Base-by-base conservation (phyloP, 1,140 invertebrate genomes). In the Drosophila burlai region DNA sequence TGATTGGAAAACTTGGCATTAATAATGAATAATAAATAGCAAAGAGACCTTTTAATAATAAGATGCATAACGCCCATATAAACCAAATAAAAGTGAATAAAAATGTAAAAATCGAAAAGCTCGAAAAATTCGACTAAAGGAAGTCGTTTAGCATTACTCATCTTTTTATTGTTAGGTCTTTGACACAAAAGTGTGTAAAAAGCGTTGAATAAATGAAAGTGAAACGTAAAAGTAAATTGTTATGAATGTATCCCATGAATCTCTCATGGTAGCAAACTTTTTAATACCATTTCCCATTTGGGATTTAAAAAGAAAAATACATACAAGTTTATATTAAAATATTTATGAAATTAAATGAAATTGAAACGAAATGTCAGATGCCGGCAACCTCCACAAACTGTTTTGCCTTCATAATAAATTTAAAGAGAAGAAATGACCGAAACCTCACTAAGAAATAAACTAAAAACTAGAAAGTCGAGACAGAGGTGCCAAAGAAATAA, bases 181-280 rank as follows among this genome's bases (percentile, higher is more conserved):
- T 49, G 4, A n/a, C 3, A 29, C 2, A 26, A n/a, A n/a, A 34
- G 16, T 55, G 31, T 34, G 26, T 34, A 16, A 49, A 49, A 60
- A 76, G 62, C 43, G 18, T 50, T 43, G 16, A n/a, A n/a, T 31
- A 46, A 59, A 73, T 66, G 43, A 46, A 68, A 54, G 42, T 43
- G 45, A 49, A 73, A 73, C 43, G 54, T 8, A 64, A 26, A 43
- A 43, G 13, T 24, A 31, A 50, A 42, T 40, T 24, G n/a, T 8
- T 38, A 26, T 21, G 36, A 13, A 43, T 54, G n/a, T n/a, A n/a
- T 21, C n/a, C 1, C 1, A n/a, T 29, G 24, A 50, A n/a, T 50
- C 5, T 10, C 10, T 21, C 21, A n/a, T n/a, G 26, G 1, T 8
- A 16, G 7, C 46, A 26, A 16, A 49, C 15, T 26, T 49, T 16